Evolutionary conservation across 2,888 invertebrate species (phyloP), one percentile per base, ranked within the genome.

Genomic region (Hydrotaea cyrtoneurina): DNA sequence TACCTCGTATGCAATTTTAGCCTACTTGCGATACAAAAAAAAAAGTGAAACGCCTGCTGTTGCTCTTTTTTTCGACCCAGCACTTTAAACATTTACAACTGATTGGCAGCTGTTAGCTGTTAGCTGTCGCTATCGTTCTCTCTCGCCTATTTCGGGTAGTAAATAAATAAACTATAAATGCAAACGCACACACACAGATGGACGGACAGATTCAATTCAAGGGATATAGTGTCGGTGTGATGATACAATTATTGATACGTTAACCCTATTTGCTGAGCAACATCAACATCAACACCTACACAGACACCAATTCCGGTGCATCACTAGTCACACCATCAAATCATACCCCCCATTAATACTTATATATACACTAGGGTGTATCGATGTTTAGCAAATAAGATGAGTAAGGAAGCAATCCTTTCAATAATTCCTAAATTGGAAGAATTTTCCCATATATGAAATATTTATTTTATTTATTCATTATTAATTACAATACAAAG

Each of bases 201-300:
- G 46, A 76, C 66, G 71, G 2, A 57, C 21, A 62, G 2, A 13
- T 7, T 31, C 2, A 64, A 59, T 3, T 26, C n/a, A 26, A 10
- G 62, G n/a, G n/a, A n/a, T 23, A 75, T 2, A 31, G 31, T 31
- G 7, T 31, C 31, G 31, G 62, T 53, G 62, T 55, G 74, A 19
- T 82, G 71, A 78, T 71, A 78, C 75, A 78, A 75, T 71, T 75
- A 82, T 71, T 75, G 75, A 75, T 75, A 62, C 62, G 69, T 80
- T 62, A 62, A 62, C 46, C 19, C 26, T 64, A 26, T 46, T 75
- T 75, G 19, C 50, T 15, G 23, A 69, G 21, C 26, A 62, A 31
- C 31, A 62, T 62, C 43, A 69, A 69, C 21, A 15, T 15, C 43
- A 21, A 46, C 69, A 46, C 46, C 23, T 17, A 69, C 21, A 43